Base-by-base conservation (phyloP, 2,113 vertebrate species). In the Reinhardtius hippoglossoides region DNA sequence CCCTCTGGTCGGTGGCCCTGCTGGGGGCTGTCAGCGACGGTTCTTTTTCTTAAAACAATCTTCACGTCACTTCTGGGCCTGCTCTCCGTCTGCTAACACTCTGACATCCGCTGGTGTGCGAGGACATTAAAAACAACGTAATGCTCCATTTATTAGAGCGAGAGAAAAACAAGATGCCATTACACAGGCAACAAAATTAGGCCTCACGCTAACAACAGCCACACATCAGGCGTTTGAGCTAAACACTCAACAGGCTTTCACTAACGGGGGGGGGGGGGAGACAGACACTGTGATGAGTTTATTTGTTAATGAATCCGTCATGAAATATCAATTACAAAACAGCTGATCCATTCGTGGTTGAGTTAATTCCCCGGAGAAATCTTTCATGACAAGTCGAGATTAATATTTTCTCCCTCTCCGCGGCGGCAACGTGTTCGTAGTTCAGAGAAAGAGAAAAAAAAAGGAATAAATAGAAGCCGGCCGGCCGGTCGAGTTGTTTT, bases 71-170 rank as follows among this genome's bases (percentile, higher is more conserved):
- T 75, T 59, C 16, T 24, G 35, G 55, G 37, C 44, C 50, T 18
- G 48, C 68, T 81, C 37, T 59, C 57, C 9, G 13, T 71, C 57
- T 8, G 18, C 50, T 42, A 54, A 48, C 70, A 74, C 42, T 70
- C 52, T 55, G 40, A 46, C 56, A 71, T 20, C 24, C 2, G 21
- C 46, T 59, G 55, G 18, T 42, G 50, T 67, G 84, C 15, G 14
- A 74, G 58, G n/a, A 24, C 67, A 82, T 77, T 83, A 78, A 76
- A 88, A 82, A 82, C 69, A 81, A 84, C 64, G 71, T 44, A 26
- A 85, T 56, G 83, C 71, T 74, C 46, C 61, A 81, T 87, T 87
- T 66, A 78, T 63, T 75, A 67, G 42, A 80, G 65, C 5, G 55
- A 63, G 61, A 64, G 70, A 64, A 68, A 81, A 67, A 77, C 20